A percentile compares a stretch with the other conserved stretches of the same genome.
phyloP scores from a whole-genome alignment of 1,140 invertebrate genomes.

The Aphaenogaster rudis region DNA sequence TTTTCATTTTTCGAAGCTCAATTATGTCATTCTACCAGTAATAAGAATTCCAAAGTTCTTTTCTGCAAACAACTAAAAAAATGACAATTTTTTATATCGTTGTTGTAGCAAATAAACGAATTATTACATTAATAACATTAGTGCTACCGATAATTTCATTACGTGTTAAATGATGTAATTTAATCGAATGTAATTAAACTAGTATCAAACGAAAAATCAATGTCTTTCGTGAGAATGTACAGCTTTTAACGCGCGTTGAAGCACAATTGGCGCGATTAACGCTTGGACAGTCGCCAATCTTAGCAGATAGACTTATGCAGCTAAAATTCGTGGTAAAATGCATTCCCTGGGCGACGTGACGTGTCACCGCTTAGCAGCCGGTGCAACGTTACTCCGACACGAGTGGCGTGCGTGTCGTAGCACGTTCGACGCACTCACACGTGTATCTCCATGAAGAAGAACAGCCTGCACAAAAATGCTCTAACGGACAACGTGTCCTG shows the following conservation, averaged over 20 bases:
- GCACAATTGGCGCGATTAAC: constrained; percentile 24
- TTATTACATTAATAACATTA: not conserved
- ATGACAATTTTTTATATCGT: too few species aligned
- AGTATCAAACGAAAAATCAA: not conserved
- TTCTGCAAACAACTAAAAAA: too few species aligned
- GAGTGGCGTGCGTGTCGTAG: not conserved
- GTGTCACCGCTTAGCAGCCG: constrained; percentile 42
- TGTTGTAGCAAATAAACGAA: too few species aligned
- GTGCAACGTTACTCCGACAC: constrained; percentile 39
- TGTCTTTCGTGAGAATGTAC: not conserved
- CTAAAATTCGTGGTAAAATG: constrained; percentile 31
- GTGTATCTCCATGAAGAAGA: not conserved
- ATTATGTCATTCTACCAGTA: too few species aligned
- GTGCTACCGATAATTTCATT: not conserved
- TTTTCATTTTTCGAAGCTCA: too few species aligned
- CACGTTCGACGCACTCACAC: not conserved
- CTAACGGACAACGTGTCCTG: constrained; percentile 51
- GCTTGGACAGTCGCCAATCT: constrained; percentile 9
- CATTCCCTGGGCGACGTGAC: constrained; percentile 1
- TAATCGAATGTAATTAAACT: not conserved
- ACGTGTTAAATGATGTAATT: not conserved
- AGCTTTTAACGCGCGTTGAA: not conserved
- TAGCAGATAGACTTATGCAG: not conserved
- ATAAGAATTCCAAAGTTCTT: too few species aligned
- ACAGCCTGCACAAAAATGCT: constrained; percentile 46